Percentiles rank a stretch among this genome's conserved stretches.
Evolutionary conservation across 2,888 invertebrate genomes (phyloP).

Genomic region (Argyresthia goedartella): DNA sequence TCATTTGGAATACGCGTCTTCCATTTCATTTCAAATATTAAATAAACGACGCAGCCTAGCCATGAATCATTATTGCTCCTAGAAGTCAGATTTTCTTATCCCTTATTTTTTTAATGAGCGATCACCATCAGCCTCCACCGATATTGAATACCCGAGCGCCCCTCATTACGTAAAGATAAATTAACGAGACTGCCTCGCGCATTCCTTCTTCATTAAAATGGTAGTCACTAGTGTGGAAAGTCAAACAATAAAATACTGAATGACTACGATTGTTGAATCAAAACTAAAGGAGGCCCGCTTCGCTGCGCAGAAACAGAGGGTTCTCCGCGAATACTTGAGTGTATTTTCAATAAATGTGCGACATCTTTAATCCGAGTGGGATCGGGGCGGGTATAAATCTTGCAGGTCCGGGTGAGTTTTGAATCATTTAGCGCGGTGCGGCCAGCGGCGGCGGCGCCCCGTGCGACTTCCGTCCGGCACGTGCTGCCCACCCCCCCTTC

Average conservation of each 20-base stretch:
- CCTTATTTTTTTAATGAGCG: no score
- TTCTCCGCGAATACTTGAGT: constrained; percentile 40
- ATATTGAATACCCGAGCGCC: no score
- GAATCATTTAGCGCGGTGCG: constrained; percentile 67
- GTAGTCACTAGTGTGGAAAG: constrained; percentile 20
- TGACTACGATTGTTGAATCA: constrained; percentile 42
- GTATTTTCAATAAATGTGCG: constrained; percentile 66
- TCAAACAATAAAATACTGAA: constrained; percentile 56
- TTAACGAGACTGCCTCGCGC: constrained; percentile 1
- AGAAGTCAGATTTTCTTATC: no score
- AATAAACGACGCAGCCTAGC: no score
- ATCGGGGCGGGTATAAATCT: constrained; percentile 67
- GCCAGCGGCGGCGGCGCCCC: constrained; percentile 29
- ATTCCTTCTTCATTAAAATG: no score
- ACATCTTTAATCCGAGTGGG: constrained; percentile 66
- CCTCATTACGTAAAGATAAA: neutral
- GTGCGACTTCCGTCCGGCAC: constrained; percentile 69
- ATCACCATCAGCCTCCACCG: no score
- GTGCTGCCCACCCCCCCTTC: constrained; percentile 38
- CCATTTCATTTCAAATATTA: no score
- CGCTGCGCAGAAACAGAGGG: no score
- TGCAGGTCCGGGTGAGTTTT: constrained; percentile 67
- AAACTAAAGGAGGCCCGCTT: constrained; percentile 3
- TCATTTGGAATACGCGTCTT: no score
- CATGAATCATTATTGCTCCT: no score